A percentile compares a stretch with the other conserved stretches of the same genome.
Conservation (phyloP, 2,113 vertebrate genomes). For the Ornithorhynchus anatinus region DNA sequence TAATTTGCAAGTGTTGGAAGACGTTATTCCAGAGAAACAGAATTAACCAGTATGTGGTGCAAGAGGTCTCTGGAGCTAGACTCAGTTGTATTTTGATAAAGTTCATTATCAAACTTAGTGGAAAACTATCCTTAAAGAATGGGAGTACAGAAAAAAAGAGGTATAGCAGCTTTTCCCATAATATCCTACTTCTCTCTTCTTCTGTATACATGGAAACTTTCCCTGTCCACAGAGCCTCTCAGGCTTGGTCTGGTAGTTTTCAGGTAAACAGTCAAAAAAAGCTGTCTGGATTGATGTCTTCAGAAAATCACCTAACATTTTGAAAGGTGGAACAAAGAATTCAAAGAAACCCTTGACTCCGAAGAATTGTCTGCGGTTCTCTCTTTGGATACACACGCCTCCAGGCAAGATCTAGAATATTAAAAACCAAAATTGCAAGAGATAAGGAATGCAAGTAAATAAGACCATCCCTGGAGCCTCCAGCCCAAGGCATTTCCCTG, state of each 20-base stretch:
- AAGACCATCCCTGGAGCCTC: conserved; percentile 8
- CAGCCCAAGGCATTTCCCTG: not conserved
- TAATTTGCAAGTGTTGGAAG: conserved; percentile 41
- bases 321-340: conserved; percentile 8
- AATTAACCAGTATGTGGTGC: conserved; percentile 7
- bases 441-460: conserved; percentile 6
- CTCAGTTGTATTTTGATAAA: conserved; percentile 22
- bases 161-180: no score
- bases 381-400: conserved; percentile 12
- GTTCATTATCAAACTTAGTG: conserved; percentile 24
- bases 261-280: conserved; percentile 23
- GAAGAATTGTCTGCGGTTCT: not conserved
- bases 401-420: conserved; percentile 2
- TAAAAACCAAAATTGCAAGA: conserved; percentile 12
- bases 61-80: conserved; percentile 26
- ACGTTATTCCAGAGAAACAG: conserved; percentile 34
- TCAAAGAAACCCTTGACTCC: not conserved
- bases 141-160: no score
- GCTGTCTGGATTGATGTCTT: no score
- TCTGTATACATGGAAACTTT: conserved; percentile 1
- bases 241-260: conserved; percentile 27
- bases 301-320: conserved; percentile 29
- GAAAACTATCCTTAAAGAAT: no score
- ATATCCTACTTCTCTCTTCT: no score
- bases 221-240: conserved; percentile 26